Conservation (phyloP, 37 sponge, comb jelly and placozoan species). For the Cladorhizidae sp. region DNA sequence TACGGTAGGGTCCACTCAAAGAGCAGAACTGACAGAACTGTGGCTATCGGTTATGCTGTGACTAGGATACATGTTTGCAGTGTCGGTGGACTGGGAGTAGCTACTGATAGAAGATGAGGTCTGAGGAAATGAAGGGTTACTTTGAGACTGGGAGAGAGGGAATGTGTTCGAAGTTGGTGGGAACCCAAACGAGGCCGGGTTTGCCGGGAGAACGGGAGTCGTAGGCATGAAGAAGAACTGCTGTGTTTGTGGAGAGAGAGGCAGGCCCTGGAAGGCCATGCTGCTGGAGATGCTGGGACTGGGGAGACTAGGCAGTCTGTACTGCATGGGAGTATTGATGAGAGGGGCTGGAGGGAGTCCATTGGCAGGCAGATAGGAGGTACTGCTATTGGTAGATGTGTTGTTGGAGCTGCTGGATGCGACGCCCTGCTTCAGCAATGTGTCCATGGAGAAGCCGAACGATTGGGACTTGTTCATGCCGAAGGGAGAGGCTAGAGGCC, state of each 20-base stretch:
- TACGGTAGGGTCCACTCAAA: not conserved
- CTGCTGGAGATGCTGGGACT: conserved; percentile 60
- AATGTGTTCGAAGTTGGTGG: conserved; percentile 19
- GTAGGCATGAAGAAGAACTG: conserved; percentile 79
- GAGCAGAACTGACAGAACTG: conserved; percentile 4
- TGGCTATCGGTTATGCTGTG: conserved; percentile 21
- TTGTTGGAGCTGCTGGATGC: not conserved
- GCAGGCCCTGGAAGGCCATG: conserved; percentile 65
- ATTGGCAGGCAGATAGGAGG: not conserved
- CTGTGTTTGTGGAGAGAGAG: conserved; percentile 58
- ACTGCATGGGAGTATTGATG: conserved; percentile 59
- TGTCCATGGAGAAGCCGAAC: conserved; percentile 64
- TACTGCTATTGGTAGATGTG: not conserved
- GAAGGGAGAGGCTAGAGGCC: conserved; percentile 64
- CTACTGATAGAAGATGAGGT: not conserved
- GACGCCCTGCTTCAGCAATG: conserved; percentile 36
- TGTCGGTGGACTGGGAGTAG: conserved; percentile 13
- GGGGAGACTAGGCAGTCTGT: conserved; percentile 54
- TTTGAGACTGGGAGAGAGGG: conserved; percentile 61
- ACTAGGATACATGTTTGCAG: conserved; percentile 35
- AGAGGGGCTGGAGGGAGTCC: conserved; percentile 28
- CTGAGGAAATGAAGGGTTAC: conserved; percentile 24
- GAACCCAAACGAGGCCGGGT: conserved; percentile 51
- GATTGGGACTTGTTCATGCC: conserved; percentile 51
- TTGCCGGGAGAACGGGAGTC: conserved; percentile 53